phyloP scores from a whole-genome alignment of 2,888 invertebrate species.

The Pterobdella sp. region DNA sequence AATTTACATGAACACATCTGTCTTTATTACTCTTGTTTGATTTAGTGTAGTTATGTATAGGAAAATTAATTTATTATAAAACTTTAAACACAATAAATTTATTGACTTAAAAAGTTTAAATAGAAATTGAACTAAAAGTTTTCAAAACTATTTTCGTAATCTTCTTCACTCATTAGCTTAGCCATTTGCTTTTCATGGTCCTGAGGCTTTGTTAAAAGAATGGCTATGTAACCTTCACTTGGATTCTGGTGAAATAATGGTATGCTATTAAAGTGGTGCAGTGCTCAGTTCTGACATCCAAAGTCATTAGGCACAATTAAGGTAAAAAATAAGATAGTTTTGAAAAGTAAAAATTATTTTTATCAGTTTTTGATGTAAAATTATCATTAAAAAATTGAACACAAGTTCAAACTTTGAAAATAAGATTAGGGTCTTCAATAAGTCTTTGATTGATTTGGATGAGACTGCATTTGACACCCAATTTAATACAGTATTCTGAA shows the following conservation, averaged over 20 bases:
- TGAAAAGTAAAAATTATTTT: not conserved
- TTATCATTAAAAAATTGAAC: too few relatives aligned
- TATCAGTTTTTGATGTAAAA: not conserved
- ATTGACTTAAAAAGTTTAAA: not conserved
- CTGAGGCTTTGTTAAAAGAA: conserved; percentile 8
- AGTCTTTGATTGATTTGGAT: conserved; percentile 7
- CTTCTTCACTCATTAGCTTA: conserved; percentile 10
- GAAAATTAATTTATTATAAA: not conserved
- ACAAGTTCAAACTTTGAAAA: not conserved
- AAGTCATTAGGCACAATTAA: too few relatives aligned
- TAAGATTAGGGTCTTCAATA: not conserved
- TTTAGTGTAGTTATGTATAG: not conserved
- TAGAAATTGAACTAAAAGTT: not conserved
- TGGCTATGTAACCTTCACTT: conserved; percentile 11
- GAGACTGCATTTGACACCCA: conserved; percentile 8
- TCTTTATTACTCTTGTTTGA: not conserved
- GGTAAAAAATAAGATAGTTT: too few relatives aligned
- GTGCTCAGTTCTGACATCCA: too few relatives aligned
- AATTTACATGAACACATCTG: not conserved
- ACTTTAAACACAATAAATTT: not conserved
- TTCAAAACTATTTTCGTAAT: not conserved
- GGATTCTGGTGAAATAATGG: too few relatives aligned
- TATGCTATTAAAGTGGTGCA: too few relatives aligned
- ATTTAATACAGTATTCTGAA: not conserved
- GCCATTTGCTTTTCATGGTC: conserved; percentile 9